phyloP scores from a whole-genome alignment of 2,888 invertebrate genomes.

The Bellardia pandia region DNA sequence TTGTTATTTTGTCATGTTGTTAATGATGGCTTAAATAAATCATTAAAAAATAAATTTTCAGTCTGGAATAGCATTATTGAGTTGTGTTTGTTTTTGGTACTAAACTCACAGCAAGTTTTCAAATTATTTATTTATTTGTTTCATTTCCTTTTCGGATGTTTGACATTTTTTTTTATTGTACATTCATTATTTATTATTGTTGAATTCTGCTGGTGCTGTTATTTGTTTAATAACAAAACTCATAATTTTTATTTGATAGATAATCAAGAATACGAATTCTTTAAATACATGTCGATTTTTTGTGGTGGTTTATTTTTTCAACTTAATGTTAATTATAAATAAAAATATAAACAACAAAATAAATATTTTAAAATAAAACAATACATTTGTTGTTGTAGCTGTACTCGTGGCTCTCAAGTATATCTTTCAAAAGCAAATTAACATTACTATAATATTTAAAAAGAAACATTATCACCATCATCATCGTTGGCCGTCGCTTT shows the following conservation, averaged over 20 bases:
- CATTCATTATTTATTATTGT: constrained; percentile 16
- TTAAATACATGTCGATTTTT: constrained; percentile 3
- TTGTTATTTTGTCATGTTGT: neutral
- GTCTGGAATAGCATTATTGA: constrained; percentile 12
- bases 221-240: neutral
- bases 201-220: constrained; percentile 4
- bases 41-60: constrained; percentile 16
- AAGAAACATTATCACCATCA: constrained; percentile 22
- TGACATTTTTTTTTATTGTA: neutral
- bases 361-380: constrained; percentile 13
- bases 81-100: neutral
- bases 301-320: neutral
- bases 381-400: neutral
- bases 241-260: constrained; percentile 37
- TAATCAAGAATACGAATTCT: constrained; percentile 27
- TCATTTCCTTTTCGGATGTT: constrained; percentile 26
- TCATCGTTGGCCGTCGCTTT: neutral
- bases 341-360: constrained; percentile 12
- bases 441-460: constrained; percentile 19
- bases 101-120: neutral
- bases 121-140: constrained; percentile 37
- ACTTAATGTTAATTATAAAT: constrained; percentile 18
- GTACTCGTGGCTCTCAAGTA: constrained; percentile 38
- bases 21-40: constrained; percentile 30
- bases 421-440: constrained; percentile 42